Conservation (phyloP, 2,113 vertebrate species). For the Mustela lutreola region DNA sequence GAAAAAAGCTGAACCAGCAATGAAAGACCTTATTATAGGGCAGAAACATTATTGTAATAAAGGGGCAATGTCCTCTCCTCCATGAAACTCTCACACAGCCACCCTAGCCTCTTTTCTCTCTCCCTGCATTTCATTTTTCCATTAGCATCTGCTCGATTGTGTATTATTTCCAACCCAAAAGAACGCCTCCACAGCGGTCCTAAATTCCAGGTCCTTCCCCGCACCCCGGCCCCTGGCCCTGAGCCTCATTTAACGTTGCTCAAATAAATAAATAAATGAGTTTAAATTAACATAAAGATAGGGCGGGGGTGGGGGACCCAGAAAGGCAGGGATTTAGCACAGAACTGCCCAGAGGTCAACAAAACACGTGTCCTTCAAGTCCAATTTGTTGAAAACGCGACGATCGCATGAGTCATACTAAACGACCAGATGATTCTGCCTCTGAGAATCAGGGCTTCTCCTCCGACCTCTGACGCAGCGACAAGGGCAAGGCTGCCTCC, state of each 20-base stretch:
- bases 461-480: not conserved
- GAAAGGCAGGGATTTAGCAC: slow-evolving; percentile 25
- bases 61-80: slow-evolving; percentile 80
- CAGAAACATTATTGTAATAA: slow-evolving; percentile 81
- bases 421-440: not conserved
- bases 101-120: slow-evolving; percentile 67
- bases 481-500: not conserved
- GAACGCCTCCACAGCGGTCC: slow-evolving; percentile 40
- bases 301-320: not conserved
- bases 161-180: slow-evolving; percentile 68
- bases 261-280: slow-evolving; percentile 44
- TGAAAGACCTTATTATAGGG: slow-evolving; percentile 83
- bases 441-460: not conserved
- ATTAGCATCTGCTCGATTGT: slow-evolving; percentile 80
- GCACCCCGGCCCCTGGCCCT: slow-evolving; percentile 6
- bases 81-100: slow-evolving; percentile 74
- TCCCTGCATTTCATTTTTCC: slow-evolving; percentile 73
- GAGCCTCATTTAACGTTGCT: slow-evolving; percentile 46
- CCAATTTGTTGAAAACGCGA: not conserved
- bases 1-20: slow-evolving; percentile 82
- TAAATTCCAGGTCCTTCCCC: slow-evolving; percentile 49
- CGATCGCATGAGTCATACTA: not conserved
- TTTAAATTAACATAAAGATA: slow-evolving; percentile 51
- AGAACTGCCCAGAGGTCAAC: not conserved
- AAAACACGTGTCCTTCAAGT: not conserved